A percentile compares a stretch with the other conserved stretches of the same genome.
phyloP scores from a whole-genome alignment of 2,888 invertebrate genomes.

The Oegoconia quadripuncta region DNA sequence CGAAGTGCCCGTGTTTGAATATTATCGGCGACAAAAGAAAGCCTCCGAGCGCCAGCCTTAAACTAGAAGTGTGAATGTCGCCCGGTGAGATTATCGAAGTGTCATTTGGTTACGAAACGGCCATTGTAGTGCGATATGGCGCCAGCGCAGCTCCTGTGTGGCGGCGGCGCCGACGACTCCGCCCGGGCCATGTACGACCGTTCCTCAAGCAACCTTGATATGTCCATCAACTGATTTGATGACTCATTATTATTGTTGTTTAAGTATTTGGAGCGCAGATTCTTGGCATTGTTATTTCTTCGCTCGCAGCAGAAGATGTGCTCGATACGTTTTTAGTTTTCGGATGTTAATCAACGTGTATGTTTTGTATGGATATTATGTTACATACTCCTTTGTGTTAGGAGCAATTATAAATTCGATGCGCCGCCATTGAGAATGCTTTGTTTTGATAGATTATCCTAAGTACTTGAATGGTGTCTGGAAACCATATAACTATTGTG shows the following conservation, averaged over 20 bases:
- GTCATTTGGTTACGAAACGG: conserved; percentile 40
- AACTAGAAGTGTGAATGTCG: conserved; percentile 35
- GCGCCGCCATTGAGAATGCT: conserved; percentile 6
- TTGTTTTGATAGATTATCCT: conserved; percentile 1
- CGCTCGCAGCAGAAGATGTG: conserved; percentile 12
- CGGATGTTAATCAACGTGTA: conserved; percentile 5
- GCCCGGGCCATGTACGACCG: conserved; percentile 29
- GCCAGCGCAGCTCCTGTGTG: conserved; percentile 24
- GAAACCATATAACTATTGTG: too few relatives aligned
- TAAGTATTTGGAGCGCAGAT: conserved; percentile 31
- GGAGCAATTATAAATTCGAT: conserved; percentile 1
- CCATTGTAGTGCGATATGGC: conserved; percentile 36
- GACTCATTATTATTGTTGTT: conserved; percentile 40
- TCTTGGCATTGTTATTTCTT: conserved; percentile 32
- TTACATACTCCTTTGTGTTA: conserved; percentile 3
- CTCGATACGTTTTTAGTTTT: not conserved
- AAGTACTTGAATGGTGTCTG: too few relatives aligned
- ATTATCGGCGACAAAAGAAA: not conserved
- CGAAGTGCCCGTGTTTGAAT: too few relatives aligned
- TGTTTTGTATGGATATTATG: conserved; percentile 11
- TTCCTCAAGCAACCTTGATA: conserved; percentile 46
- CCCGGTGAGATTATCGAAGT: conserved; percentile 36
- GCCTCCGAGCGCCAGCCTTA: not conserved
- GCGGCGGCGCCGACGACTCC: conserved; percentile 22
- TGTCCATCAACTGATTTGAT: conserved; percentile 47